phyloP scores from a whole-genome alignment of 2,888 invertebrate species.

The Dyspetes luteomarginatus region DNA sequence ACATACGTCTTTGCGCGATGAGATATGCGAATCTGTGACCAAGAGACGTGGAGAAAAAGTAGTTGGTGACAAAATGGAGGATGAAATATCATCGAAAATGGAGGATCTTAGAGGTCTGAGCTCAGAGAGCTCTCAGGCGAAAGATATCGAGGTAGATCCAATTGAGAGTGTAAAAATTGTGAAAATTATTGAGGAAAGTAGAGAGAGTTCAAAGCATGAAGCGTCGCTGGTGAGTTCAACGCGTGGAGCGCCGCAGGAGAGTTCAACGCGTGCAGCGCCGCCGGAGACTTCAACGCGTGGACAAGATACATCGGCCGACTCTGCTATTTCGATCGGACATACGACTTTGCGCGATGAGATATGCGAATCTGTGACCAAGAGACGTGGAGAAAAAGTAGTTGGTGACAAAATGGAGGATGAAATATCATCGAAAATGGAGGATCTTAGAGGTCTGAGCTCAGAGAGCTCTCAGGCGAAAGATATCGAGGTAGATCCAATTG shows the following conservation, averaged over 20 bases:
- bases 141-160: slow-evolving; percentile 48
- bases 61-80: slow-evolving; percentile 67
- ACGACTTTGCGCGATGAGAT: slow-evolving; percentile 42
- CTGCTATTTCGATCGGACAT: not conserved
- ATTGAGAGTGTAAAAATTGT: slow-evolving; percentile 65
- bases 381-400: slow-evolving; percentile 15
- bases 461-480: no score
- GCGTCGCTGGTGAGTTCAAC: no score
- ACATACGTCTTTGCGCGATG: slow-evolving; percentile 34
- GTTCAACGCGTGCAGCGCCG: no score
- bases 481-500: slow-evolving; percentile 55
- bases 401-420: slow-evolving; percentile 68
- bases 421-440: slow-evolving; percentile 73
- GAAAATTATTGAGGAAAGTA: slow-evolving; percentile 68
- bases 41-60: slow-evolving; percentile 28
- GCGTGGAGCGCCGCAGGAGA: no score
- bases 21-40: slow-evolving; percentile 36
- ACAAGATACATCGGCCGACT: no score
- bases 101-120: slow-evolving; percentile 76
- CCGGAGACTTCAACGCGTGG: no score
- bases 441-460: slow-evolving; percentile 76
- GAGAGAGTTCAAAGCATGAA: no score
- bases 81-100: slow-evolving; percentile 71
- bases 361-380: slow-evolving; percentile 21
- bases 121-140: no score